Percentiles rank a stretch among this genome's conserved stretches.
Conservation (phyloP, 2,797 vertebrate genomes). For the Passerculus sandwichensis region DNA sequence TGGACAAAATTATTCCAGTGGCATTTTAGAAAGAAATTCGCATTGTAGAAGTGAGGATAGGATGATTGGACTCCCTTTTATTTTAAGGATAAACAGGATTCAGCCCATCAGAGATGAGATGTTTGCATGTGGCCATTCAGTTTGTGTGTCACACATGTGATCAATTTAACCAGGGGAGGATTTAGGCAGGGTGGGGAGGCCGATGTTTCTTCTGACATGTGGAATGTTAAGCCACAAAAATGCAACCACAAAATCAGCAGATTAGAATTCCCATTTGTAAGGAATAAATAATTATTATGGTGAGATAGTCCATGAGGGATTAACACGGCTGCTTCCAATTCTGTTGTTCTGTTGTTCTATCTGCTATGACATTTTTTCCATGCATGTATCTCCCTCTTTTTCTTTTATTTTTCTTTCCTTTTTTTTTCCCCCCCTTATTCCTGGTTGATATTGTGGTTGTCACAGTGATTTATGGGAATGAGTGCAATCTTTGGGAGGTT, state of each 20-base stretch:
- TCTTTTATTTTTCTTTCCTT: no score
- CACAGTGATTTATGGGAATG: constrained; percentile 48
- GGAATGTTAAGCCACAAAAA: constrained; percentile 71
- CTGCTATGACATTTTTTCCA: constrained; percentile 13
- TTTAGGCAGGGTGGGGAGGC: constrained; percentile 53
- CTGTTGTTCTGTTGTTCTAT: constrained; percentile 25
- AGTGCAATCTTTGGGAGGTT: neutral
- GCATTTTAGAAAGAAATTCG: neutral
- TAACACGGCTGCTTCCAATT: constrained; percentile 58
- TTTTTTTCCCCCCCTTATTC: neutral
- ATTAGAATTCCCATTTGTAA: constrained; percentile 71
- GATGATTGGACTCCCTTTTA: neutral
- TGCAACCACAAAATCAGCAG: constrained; percentile 69
- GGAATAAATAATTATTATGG: constrained; percentile 69
- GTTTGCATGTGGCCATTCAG: constrained; percentile 8
- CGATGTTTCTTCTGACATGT: constrained; percentile 63
- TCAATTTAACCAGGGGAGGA: constrained; percentile 59
- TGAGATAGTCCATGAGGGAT: constrained; percentile 45
- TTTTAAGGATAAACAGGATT: constrained; percentile 22
- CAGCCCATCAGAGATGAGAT: neutral
- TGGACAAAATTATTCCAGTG: neutral
- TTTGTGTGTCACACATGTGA: constrained; percentile 53
- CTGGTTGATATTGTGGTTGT: constrained; percentile 9
- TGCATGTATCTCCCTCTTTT: neutral
- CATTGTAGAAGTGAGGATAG: neutral